Percentiles rank a stretch among this genome's conserved stretches.
phyloP scores from a whole-genome alignment of 2,113 vertebrate genomes.

The Poecilia latipinna region DNA sequence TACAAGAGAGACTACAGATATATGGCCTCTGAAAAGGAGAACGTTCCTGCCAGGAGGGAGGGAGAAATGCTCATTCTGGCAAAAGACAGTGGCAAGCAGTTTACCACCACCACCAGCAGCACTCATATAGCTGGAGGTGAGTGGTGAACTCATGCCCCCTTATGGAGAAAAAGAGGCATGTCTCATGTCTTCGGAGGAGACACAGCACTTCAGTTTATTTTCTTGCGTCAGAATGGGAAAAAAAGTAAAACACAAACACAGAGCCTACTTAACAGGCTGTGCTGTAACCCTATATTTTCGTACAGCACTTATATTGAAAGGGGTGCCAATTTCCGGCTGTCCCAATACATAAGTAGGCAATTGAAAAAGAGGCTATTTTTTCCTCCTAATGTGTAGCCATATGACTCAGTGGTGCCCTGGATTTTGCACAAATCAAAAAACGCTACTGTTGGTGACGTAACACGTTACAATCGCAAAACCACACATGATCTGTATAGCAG shows the following conservation, averaged over 20 bases:
- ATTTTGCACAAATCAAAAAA: not conserved
- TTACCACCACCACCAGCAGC: constrained; percentile 82
- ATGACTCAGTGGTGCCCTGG: not conserved
- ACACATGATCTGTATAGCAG: not conserved
- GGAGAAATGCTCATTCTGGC: constrained; percentile 88
- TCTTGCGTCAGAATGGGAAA: no score
- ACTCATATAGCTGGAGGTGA: constrained; percentile 70
- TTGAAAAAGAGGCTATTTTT: not conserved
- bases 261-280: not conserved
- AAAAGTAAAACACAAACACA: no score
- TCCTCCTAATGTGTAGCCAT: not conserved
- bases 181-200: not conserved
- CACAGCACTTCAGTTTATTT: not conserved
- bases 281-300: not conserved
- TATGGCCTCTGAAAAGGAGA: constrained; percentile 90
- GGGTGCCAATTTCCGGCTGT: not conserved
- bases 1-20: constrained; percentile 90
- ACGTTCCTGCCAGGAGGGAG: constrained; percentile 85
- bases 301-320: not conserved
- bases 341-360: not conserved
- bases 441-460: no score
- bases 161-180: not conserved
- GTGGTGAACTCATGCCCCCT: constrained; percentile 9
- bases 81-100: constrained; percentile 96
- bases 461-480: not conserved